A percentile compares a stretch with the other conserved stretches of the same genome.
phyloP scores from a whole-genome alignment of 37 sponge, comb jelly and placozoan genomes.

The Halisarca cf. caerulea region DNA sequence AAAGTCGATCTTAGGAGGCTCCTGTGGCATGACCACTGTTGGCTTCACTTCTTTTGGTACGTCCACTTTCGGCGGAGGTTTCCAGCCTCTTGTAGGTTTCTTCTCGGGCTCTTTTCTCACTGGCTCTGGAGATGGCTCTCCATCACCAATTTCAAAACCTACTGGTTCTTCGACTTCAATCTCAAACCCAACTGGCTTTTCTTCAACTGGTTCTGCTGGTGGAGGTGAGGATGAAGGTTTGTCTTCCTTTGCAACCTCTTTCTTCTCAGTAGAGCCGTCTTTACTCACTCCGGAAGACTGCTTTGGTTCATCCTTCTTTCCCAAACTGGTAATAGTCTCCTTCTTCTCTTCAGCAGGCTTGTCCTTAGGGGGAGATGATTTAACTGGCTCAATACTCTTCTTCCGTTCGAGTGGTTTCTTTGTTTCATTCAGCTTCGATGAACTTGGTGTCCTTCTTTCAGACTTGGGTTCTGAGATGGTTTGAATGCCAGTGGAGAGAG shows the following conservation, averaged over 20 bases:
- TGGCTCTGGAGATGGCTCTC: background rate
- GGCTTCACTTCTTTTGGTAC: background rate
- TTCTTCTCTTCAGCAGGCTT: too few relatives aligned
- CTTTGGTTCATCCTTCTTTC: background rate
- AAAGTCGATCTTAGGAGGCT: background rate
- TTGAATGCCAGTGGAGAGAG: background rate
- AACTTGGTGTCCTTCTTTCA: background rate
- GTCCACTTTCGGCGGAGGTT: background rate
- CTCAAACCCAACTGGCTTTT: constrained; percentile 20
- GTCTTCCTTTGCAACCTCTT: background rate
- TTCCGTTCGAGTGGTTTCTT: too few relatives aligned
- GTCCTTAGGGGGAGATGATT: too few relatives aligned
- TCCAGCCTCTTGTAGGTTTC: background rate
- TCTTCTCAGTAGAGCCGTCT: background rate
- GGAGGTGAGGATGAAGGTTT: background rate
- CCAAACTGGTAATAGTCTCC: too few relatives aligned
- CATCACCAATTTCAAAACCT: background rate
- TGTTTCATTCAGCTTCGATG: background rate
- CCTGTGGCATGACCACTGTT: background rate
- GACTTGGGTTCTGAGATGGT: background rate
- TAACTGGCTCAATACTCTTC: too few relatives aligned
- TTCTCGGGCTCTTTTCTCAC: background rate
- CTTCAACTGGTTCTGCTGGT: background rate
- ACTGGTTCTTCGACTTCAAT: constrained; percentile 23
- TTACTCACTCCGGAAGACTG: background rate